phyloP scores from a whole-genome alignment of 2,113 vertebrate genomes.

The Morone saxatilis region DNA sequence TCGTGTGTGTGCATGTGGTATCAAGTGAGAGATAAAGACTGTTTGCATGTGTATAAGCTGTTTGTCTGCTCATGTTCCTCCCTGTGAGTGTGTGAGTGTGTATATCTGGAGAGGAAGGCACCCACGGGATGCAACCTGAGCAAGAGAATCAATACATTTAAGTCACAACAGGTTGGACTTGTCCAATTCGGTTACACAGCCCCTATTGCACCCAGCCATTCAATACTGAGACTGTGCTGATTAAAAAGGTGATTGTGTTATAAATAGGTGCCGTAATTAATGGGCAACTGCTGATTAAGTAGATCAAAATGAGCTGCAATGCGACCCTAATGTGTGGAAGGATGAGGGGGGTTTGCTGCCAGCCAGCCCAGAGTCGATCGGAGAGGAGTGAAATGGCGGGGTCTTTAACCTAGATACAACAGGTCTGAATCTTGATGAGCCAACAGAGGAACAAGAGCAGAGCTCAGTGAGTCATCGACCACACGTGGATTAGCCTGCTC shows the following conservation, averaged over 20 bases:
- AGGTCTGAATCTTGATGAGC: slow-evolving; percentile 73
- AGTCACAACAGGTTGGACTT: slow-evolving; percentile 63
- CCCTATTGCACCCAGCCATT: slow-evolving; percentile 25
- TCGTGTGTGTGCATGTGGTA: slow-evolving; percentile 17
- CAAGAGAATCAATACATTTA: slow-evolving; percentile 67
- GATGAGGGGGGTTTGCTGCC: not conserved
- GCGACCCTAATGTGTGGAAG: slow-evolving; percentile 4
- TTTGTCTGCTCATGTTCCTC: slow-evolving; percentile 58
- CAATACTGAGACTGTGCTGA: slow-evolving; percentile 50
- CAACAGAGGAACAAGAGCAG: slow-evolving; percentile 48
- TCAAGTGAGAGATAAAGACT: slow-evolving; percentile 49
- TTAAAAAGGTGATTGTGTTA: slow-evolving; percentile 61
- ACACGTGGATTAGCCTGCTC: slow-evolving; percentile 62
- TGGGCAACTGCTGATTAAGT: slow-evolving; percentile 61
- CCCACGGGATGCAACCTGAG: slow-evolving; percentile 74
- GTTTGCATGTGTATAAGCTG: slow-evolving; percentile 44
- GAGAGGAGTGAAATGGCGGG: slow-evolving; percentile 22
- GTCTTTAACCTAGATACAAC: slow-evolving; percentile 61
- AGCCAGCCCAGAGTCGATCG: slow-evolving; percentile 24
- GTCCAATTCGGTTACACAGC: slow-evolving; percentile 48
- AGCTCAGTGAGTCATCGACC: slow-evolving; percentile 76
- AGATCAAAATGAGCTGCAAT: slow-evolving; percentile 49
- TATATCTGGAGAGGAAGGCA: slow-evolving; percentile 36
- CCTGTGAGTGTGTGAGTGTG: slow-evolving; percentile 35
- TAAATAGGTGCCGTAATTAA: slow-evolving; percentile 55